phyloP scores from a whole-genome alignment of 2,797 vertebrate genomes.

The Xenops minutus region DNA sequence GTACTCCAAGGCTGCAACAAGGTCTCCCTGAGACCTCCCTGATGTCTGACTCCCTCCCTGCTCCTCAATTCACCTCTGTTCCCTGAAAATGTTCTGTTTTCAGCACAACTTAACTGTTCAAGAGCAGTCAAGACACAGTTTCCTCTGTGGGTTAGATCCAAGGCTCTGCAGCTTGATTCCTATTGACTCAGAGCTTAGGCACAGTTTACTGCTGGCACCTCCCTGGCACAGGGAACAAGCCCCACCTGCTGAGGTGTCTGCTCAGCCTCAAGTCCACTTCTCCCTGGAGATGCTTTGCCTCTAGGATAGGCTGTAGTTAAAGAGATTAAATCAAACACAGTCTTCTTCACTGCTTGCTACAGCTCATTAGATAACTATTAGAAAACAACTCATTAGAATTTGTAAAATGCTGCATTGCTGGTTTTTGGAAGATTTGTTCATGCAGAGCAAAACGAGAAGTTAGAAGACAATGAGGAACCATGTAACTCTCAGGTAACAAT shows the following conservation, averaged over 20 bases:
- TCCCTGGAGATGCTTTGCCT: neutral
- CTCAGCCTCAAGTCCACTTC: neutral
- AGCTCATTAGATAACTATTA: slow-evolving; percentile 38
- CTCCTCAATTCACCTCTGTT: neutral
- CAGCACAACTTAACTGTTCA: neutral
- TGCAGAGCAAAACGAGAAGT: neutral
- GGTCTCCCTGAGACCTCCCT: neutral
- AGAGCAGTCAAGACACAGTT: neutral
- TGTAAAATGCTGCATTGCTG: slow-evolving; percentile 26
- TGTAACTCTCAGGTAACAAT: neutral
- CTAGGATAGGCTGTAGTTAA: neutral
- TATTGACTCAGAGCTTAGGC: neutral
- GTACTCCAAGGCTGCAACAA: neutral
- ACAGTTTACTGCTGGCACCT: neutral
- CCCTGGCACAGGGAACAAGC: neutral
- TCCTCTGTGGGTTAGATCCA: neutral
- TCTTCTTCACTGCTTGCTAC: slow-evolving; percentile 4
- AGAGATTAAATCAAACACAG: slow-evolving; percentile 19
- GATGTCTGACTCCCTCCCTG: neutral
- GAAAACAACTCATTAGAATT: slow-evolving; percentile 42
- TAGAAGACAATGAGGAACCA: neutral
- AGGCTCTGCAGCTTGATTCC: neutral
- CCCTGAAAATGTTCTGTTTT: neutral
- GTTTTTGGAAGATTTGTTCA: slow-evolving; percentile 1
- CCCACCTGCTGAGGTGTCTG: neutral